Evolutionary conservation across 1,140 invertebrate genomes (phyloP).

Genomic region (Habropoda laboriosa): DNA sequence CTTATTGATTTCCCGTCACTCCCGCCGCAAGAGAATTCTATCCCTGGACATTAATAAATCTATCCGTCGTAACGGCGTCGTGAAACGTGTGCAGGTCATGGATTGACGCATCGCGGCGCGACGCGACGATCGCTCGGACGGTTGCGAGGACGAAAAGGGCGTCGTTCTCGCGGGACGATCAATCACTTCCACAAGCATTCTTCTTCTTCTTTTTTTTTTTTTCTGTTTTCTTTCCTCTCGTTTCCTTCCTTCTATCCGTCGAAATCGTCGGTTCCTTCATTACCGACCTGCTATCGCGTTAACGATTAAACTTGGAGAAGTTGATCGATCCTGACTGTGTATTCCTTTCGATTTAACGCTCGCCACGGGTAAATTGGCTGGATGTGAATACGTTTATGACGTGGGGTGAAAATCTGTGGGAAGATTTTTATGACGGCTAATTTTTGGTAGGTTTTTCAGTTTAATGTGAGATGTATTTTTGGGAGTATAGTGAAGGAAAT

Average conservation of each 20-base stretch:
- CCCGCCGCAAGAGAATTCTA: constrained; percentile 32
- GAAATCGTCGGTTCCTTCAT: constrained; percentile 52
- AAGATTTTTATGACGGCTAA: too few species aligned
- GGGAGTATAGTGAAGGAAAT: too few species aligned
- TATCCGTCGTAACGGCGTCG: constrained; percentile 28
- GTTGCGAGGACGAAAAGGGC: constrained; percentile 51
- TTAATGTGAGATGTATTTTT: too few species aligned
- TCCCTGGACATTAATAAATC: constrained; percentile 61
- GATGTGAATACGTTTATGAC: too few species aligned
- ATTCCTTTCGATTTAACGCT: too few species aligned
- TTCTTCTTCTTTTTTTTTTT: constrained; percentile 29
- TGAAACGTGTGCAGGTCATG: constrained; percentile 54
- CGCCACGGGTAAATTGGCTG: too few species aligned
- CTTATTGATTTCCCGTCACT: constrained; percentile 57
- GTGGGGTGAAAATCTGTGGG: too few species aligned
- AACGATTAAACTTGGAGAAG: background rate
- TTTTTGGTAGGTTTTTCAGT: too few species aligned
- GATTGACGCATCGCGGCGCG: constrained; percentile 52
- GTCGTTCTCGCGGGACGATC: constrained; percentile 63
- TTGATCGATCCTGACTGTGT: background rate
- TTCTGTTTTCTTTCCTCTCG: background rate
- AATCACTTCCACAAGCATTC: constrained; percentile 63
- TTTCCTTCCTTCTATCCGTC: background rate
- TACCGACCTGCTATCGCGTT: constrained; percentile 21
- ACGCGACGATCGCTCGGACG: constrained; percentile 46